These are phyloP conservation scores for Pelosia muscerda DNA, from an alignment of 2,888 invertebrate genomes.

Conservation along the genomic window DNA sequence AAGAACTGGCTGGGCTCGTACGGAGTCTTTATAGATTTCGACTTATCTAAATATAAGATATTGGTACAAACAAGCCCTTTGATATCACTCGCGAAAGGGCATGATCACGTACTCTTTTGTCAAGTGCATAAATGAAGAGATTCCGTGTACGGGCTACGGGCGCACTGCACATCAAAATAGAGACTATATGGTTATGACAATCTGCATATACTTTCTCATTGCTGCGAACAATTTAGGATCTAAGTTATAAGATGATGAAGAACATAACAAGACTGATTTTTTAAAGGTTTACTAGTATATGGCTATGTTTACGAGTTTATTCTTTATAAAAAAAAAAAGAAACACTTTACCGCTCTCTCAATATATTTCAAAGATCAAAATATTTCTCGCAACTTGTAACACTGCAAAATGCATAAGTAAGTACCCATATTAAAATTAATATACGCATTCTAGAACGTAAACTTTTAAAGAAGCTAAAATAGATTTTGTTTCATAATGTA, in stretches of 20 bases:
- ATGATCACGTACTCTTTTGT: background rate
- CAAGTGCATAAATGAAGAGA: background rate
- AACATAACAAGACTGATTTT: too few species aligned
- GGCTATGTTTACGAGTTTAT: too few species aligned
- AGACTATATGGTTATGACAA: conserved; percentile 24
- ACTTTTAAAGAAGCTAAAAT: too few species aligned
- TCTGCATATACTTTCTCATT: conserved; percentile 19
- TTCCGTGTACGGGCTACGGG: background rate
- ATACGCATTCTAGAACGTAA: too few species aligned
- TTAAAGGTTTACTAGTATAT: too few species aligned
- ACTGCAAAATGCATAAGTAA: too few species aligned
- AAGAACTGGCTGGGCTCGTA: background rate
- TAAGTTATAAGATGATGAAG: conserved; percentile 3
- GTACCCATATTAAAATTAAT: too few species aligned
- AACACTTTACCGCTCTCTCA: too few species aligned
- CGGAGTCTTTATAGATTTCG: background rate
- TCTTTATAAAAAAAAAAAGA: too few species aligned
- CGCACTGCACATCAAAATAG: conserved; percentile 4
- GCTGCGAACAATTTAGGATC: background rate
- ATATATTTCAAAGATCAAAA: too few species aligned
- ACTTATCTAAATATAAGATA: background rate
- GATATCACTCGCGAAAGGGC: background rate
- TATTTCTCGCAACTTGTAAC: too few species aligned
- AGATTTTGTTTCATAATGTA: too few species aligned
- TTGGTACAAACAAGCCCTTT: background rate